These are phyloP conservation scores for Furcifer pardalis DNA, from an alignment of 2,797 vertebrate genomes.

Conservation along the genomic window DNA sequence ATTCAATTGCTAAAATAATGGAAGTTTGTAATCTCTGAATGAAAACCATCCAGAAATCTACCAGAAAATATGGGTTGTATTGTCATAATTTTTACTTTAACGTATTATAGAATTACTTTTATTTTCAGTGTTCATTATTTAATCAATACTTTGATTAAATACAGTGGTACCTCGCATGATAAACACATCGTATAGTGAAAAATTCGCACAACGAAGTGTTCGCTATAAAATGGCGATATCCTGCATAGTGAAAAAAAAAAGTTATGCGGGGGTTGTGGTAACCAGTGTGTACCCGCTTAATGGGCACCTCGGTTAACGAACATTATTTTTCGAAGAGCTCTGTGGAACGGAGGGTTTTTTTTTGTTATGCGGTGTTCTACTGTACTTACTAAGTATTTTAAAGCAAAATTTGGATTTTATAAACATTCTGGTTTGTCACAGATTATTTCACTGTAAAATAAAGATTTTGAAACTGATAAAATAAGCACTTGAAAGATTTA, in stretches of 20 bases:
- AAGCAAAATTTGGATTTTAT: background rate
- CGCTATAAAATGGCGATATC: too few species aligned
- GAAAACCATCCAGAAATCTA: background rate
- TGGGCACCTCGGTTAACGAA: too few species aligned
- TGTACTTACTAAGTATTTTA: background rate
- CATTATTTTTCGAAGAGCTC: too few species aligned
- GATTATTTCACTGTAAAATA: background rate
- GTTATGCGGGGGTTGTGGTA: too few species aligned
- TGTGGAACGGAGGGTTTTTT: too few species aligned
- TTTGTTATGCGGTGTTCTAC: too few species aligned
- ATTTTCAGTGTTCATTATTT: background rate
- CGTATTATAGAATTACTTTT: background rate
- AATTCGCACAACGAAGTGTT: too few species aligned
- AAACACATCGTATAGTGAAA: too few species aligned
- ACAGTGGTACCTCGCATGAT: too few species aligned
- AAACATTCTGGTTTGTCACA: background rate
- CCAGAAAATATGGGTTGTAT: background rate
- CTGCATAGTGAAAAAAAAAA: too few species aligned
- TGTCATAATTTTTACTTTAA: background rate
- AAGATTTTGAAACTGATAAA: background rate
- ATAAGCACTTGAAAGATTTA: background rate
- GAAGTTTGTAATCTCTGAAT: background rate
- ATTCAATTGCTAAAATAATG: background rate
- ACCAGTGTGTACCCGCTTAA: too few species aligned
- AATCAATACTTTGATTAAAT: background rate